Conservation (phyloP, 2,888 invertebrate species). For the Strigamia crassipes region DNA sequence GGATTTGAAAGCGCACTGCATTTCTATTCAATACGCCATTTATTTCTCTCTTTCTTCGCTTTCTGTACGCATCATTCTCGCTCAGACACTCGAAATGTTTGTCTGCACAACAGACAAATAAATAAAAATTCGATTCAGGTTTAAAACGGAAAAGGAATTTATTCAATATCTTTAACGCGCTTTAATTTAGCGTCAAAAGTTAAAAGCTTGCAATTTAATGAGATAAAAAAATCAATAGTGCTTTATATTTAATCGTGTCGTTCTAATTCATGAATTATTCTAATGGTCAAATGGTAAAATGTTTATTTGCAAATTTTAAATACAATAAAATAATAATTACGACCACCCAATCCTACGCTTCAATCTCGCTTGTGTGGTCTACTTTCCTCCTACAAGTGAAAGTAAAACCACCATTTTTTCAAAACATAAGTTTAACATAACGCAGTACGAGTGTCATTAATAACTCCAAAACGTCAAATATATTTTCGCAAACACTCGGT, state of each 20-base stretch:
- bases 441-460: neutral
- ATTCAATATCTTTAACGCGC: neutral
- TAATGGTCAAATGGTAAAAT: too few relatives aligned
- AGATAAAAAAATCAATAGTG: too few relatives aligned
- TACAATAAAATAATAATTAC: too few relatives aligned
- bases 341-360: too few relatives aligned
- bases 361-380: neutral
- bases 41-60: neutral
- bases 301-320: too few relatives aligned
- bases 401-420: neutral
- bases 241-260: too few relatives aligned
- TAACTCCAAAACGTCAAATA: neutral
- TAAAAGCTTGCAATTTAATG: too few relatives aligned
- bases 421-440: neutral
- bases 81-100: neutral
- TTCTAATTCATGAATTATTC: too few relatives aligned
- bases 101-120: neutral
- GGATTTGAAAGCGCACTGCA: slow-evolving; percentile 7
- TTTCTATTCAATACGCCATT: slow-evolving; percentile 7
- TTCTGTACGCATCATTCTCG: neutral
- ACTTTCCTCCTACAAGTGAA: neutral
- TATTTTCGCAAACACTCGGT: neutral
- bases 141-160: neutral
- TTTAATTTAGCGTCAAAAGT: too few relatives aligned
- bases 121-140: too few relatives aligned